Evolutionary conservation across 64 coral and sea anemone species (phyloP).

Genomic region (Platygyra sinensis): DNA sequence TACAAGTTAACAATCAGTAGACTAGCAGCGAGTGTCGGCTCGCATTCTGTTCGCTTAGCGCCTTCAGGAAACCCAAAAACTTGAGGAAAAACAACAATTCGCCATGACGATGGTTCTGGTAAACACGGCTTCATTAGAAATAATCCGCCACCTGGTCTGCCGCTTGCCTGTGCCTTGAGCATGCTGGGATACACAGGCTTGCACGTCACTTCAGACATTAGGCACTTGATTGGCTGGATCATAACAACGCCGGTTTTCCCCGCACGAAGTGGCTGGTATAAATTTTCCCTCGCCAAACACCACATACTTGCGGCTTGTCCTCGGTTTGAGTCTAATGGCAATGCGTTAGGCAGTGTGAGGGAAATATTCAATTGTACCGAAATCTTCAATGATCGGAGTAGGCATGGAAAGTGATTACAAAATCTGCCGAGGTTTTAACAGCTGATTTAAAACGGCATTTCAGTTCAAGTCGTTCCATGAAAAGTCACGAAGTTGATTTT

Average conservation of each 20-base stretch:
- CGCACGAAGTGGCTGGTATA: constrained; percentile 31
- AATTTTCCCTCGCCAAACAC: constrained; percentile 63
- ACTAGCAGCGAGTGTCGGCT: constrained; percentile 36
- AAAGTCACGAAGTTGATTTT: background rate
- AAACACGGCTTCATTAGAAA: constrained; percentile 98
- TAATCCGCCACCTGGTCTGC: constrained; percentile 91
- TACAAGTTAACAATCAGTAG: constrained; percentile 41
- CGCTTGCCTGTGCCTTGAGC: constrained; percentile 29
- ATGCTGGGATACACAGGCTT: constrained; percentile 52
- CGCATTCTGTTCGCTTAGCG: constrained; percentile 21
- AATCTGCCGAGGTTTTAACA: background rate
- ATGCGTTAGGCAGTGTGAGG: background rate
- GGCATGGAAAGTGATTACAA: background rate
- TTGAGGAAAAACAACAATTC: constrained; percentile 97
- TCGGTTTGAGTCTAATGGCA: constrained; percentile 24
- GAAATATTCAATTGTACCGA: background rate
- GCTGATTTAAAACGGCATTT: background rate
- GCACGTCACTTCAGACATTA: constrained; percentile 43
- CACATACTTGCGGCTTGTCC: constrained; percentile 46
- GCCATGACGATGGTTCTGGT: constrained; percentile 97
- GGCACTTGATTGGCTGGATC: constrained; percentile 34
- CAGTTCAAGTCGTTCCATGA: background rate
- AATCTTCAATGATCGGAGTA: background rate
- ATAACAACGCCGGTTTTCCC: constrained; percentile 13
- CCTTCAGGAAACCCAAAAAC: constrained; percentile 90